Percentiles rank a stretch among this genome's conserved stretches.
phyloP scores from a whole-genome alignment of 2,113 vertebrate genomes.

The Enhydra lutris region DNA sequence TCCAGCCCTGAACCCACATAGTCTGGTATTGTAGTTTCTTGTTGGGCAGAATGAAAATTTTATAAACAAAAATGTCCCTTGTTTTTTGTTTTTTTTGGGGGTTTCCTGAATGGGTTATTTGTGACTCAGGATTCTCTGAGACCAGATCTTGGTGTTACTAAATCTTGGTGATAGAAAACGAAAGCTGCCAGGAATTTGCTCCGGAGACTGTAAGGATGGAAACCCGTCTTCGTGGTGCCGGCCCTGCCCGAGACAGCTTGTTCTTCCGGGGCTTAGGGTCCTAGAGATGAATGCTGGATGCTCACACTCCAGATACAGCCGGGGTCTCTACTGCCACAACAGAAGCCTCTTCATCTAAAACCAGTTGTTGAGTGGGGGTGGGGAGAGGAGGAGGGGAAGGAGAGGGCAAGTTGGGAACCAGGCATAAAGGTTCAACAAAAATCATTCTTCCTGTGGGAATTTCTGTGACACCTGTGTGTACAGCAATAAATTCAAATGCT shows the following conservation, averaged over 20 bases:
- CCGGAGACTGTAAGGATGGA: not conserved
- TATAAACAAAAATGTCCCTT: not conserved
- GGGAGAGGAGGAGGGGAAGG: not conserved
- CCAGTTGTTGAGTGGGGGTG: not conserved
- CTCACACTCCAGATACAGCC: not conserved
- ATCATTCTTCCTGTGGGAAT: not conserved
- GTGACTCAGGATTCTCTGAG: not conserved
- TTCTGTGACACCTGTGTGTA: not conserved
- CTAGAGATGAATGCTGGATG: rapidly evolving
- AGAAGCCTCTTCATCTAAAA: not conserved
- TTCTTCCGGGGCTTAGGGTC: not conserved
- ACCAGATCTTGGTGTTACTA: not conserved
- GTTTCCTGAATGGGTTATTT: not conserved
- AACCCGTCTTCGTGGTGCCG: too few species aligned
- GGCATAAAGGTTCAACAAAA: not conserved
- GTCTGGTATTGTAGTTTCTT: not conserved
- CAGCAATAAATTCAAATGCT: not conserved
- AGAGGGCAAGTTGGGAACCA: not conserved
- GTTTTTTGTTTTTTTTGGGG: not conserved
- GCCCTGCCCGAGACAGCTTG: not conserved
- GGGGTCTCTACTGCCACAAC: not conserved
- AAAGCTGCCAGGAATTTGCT: not conserved
- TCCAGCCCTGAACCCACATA: not conserved
- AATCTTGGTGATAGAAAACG: not conserved
- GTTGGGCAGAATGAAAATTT: slow-evolving; percentile 6